These are phyloP conservation scores for Poeciliopsis paucimaculata DNA, from an alignment of 2,797 vertebrate genomes.

Conservation along the genomic window DNA sequence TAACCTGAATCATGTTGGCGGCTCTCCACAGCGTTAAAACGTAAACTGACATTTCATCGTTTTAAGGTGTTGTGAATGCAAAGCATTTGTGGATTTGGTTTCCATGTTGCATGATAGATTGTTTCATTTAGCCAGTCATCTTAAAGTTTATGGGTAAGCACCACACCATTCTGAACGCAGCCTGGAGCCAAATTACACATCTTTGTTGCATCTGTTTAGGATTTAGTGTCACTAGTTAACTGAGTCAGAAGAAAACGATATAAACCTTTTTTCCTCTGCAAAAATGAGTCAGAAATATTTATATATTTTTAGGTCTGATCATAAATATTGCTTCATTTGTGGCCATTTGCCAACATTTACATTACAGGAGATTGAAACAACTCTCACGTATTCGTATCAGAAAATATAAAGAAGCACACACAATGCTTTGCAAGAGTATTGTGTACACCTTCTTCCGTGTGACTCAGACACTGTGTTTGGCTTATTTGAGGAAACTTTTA, in stretches of 20 bases:
- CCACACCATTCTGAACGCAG: not conserved
- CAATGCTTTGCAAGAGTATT: not conserved
- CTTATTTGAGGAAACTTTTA: not conserved
- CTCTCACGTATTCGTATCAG: not conserved
- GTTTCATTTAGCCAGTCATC: slow-evolving; percentile 41
- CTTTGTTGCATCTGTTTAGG: slow-evolving; percentile 6
- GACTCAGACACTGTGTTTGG: not conserved
- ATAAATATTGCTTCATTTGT: not conserved
- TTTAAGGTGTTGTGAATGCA: slow-evolving; percentile 34
- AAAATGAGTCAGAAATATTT: slow-evolving; percentile 13
- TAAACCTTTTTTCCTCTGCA: not conserved
- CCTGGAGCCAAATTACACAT: slow-evolving; percentile 4
- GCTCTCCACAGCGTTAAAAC: too few relatives aligned
- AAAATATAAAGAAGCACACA: not conserved
- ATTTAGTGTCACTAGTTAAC: not conserved
- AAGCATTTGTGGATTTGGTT: slow-evolving; percentile 62
- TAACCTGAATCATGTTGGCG: too few relatives aligned
- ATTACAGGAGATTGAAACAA: not conserved
- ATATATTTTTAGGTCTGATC: not conserved
- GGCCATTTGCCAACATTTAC: not conserved
- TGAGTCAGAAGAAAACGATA: slow-evolving; percentile 4
- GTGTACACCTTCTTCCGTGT: not conserved
- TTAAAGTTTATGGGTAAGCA: slow-evolving; percentile 9
- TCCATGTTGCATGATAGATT: slow-evolving; percentile 33
- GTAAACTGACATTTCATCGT: too few relatives aligned